Evolutionary conservation across 2,888 invertebrate species (phyloP).

Genomic region (Andrena fulva): DNA sequence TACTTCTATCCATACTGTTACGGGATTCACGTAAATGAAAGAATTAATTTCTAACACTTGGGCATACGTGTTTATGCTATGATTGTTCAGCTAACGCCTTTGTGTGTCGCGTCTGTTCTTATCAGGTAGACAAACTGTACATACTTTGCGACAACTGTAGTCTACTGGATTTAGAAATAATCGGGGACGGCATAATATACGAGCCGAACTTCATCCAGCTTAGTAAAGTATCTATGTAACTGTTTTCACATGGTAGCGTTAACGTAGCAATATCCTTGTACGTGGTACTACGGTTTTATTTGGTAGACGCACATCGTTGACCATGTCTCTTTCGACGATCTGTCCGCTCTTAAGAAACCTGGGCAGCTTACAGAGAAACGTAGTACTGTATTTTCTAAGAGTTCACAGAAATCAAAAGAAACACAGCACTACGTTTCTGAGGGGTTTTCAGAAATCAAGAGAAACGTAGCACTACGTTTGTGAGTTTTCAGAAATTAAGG

Average conservation of each 20-base stretch:
- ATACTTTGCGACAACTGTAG: conserved; percentile 84
- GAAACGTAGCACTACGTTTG: not conserved
- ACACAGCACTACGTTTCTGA: too few relatives aligned
- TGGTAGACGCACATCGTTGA: not conserved
- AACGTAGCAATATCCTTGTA: not conserved
- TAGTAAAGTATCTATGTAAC: conserved; percentile 56
- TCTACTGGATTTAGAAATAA: conserved; percentile 81
- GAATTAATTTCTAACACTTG: not conserved
- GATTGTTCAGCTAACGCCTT: not conserved
- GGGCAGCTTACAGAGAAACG: too few relatives aligned
- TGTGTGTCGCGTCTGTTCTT: conserved; percentile 7
- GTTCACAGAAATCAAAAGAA: too few relatives aligned
- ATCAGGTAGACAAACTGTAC: conserved; percentile 82
- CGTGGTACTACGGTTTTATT: not conserved
- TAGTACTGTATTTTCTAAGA: too few relatives aligned
- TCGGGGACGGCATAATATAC: conserved; percentile 85
- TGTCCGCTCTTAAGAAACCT: too few relatives aligned
- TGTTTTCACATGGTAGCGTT: not conserved
- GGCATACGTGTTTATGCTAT: not conserved
- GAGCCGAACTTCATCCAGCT: conserved; percentile 72
- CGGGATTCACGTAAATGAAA: conserved; percentile 79
- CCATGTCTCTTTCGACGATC: too few relatives aligned
- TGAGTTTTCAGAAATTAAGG: not conserved
- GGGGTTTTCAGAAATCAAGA: too few relatives aligned
- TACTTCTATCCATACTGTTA: conserved; percentile 81